These are phyloP conservation scores for Pseudochromis fuscus DNA, from an alignment of 2,797 vertebrate species.

Conservation along the genomic window DNA sequence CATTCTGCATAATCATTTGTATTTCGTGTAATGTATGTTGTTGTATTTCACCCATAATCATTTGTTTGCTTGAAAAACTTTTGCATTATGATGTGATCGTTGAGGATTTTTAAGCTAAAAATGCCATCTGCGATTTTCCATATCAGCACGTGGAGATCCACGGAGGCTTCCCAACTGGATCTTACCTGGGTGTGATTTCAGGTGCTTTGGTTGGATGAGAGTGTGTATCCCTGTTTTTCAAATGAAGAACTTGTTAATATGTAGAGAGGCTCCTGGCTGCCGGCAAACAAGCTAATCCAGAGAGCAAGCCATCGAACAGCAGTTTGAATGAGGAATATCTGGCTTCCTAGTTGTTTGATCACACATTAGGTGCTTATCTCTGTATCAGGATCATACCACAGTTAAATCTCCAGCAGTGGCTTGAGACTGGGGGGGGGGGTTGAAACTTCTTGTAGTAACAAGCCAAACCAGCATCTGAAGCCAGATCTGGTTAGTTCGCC, in stretches of 20 bases:
- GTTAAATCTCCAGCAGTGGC: slow-evolving; percentile 13
- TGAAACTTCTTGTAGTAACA: slow-evolving; percentile 14
- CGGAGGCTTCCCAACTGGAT: slow-evolving; percentile 3
- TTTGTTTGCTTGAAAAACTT: too few relatives aligned
- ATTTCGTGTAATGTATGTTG: too few relatives aligned
- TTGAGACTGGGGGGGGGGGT: neutral
- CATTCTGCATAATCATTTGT: too few relatives aligned
- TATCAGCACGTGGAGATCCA: neutral
- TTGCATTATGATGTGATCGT: too few relatives aligned
- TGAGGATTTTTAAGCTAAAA: neutral
- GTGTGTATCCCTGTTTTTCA: neutral
- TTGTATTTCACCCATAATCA: too few relatives aligned
- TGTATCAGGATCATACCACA: too few relatives aligned
- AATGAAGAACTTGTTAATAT: neutral
- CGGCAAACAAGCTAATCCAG: neutral
- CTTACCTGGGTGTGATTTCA: neutral
- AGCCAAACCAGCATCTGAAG: slow-evolving; percentile 24
- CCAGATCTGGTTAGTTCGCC: slow-evolving; percentile 1
- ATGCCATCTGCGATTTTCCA: neutral
- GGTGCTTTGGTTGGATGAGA: slow-evolving; percentile 1
- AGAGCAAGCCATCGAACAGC: neutral
- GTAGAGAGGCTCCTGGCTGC: neutral
- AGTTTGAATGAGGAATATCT: neutral
- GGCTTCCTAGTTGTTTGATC: slow-evolving; percentile 12
- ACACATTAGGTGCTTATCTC: neutral